Base-by-base conservation (phyloP, 2,113 vertebrate species). In the Poeciliopsis turrubarensis region DNA sequence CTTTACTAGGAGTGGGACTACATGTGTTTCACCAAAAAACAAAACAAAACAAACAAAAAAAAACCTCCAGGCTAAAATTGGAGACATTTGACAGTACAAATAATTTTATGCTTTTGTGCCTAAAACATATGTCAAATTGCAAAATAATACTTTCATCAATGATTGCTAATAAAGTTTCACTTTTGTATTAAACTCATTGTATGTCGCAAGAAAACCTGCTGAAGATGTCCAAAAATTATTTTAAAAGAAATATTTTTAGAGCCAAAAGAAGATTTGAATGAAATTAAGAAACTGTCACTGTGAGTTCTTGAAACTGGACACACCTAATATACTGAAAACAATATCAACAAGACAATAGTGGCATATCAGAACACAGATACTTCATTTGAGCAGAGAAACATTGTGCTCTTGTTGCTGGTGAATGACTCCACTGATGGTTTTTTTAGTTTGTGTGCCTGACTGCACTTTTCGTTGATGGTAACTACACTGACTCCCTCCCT, bases 401-500 rank as follows among this genome's bases (percentile, higher is more conserved):
- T 4, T 63, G 76, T 34, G 25, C 0, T 29, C 79, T 9, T 34
- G 65, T 37, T 73, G 70, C 44, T 65, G 54, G 26, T 81, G 62
- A 72, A 34, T 34, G 32, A 8, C 32, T 34, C 31, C 31, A 9
- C 32, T 8, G 32, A 8, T 34, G 32, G 32, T 34, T 34, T 63
- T 39, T 61, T 62, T 13, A n/a, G 22, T 3, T 1, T 60, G 67
- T 73, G 14, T 44, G 31, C 60, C n/a, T 76, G 31, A 69, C 2
- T 22, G 11, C 54, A 61, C 37, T 47, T 64, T 67, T 31, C 62
- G 31, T 61, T 70, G 15, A 75, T 51, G 29, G 66, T 86, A 83
- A 78, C 65, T 61, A 62, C 67, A 78, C 68, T 83, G 65, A 82
- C 71, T 65, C 22, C 47, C 47, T 54, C 22, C 22, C 6, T 54